Evolutionary conservation across 2,888 invertebrate genomes (phyloP), one percentile per base, ranked within the genome.

Genomic region (Nymphalis urticae): DNA sequence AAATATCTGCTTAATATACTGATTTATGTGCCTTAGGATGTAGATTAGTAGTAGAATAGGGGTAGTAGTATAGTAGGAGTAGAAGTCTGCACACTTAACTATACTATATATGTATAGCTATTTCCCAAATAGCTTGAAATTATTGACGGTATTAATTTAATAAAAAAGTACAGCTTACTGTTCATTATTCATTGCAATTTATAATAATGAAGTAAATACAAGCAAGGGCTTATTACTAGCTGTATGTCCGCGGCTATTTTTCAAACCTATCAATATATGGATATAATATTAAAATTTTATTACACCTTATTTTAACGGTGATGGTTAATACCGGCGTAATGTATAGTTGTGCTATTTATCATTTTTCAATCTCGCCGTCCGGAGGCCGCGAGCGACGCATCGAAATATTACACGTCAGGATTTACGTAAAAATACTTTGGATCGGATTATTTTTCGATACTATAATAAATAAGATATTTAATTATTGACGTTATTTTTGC

Each of bases 341-440:
- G 67, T 71, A 72, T 74, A 66, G 70, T 74, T 79, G 78, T 75
- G 78, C 83, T 79, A 85, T 87, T 87, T 88, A 88, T 89, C 88
- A 85, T 80, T 80, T 84, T 86, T 86, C 87, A 87, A 89, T 89
- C 88, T 87, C 68, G 70, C 75, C 67, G 75, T 78, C 76, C 75
- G 60, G 71, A 71, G 74, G 71, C 70, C 72, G 66, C 67, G 58
- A 21, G 66, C 69, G 72, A 64, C 65, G 63, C 62, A 51, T 48
- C 50, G 64, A 54, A 64, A 72, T 72, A 69, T 72, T 69, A 64
- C 64, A 51, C 63, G 60, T 61, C 58, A 47, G 54, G 60, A 60
- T 65, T 48, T 68, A 64, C 64, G 60, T 64, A 60, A 73, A 58
- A 42, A 58, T 58, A 27, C 36, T n/a, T 58, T 58, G 27, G 58